These are phyloP conservation scores for Darevskia nairensis DNA, from an alignment of 2,797 vertebrate species.

Conservation along the genomic window DNA sequence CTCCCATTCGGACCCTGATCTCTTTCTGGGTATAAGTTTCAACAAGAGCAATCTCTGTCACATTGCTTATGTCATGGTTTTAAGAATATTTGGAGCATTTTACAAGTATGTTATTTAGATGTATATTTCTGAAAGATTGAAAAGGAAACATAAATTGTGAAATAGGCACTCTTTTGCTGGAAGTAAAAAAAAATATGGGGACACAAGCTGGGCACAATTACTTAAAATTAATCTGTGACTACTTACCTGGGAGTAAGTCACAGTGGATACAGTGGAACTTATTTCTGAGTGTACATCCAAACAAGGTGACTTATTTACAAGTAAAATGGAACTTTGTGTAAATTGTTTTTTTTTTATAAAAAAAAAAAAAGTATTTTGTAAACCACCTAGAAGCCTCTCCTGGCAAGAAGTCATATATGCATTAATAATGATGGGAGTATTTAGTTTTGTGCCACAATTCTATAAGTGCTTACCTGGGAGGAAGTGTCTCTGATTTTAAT, in stretches of 20 bases:
- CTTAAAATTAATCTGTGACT: not conserved
- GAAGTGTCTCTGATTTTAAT: not conserved
- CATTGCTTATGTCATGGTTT: not conserved
- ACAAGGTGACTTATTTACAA: not conserved
- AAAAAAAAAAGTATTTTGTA: no score
- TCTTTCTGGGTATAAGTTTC: not conserved
- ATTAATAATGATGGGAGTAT: not conserved
- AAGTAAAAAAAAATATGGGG: not conserved
- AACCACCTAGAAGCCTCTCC: no score
- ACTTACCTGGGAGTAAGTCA: not conserved
- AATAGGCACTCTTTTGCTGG: not conserved
- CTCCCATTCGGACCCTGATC: conserved; percentile 44
- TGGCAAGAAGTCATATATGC: no score
- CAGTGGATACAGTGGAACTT: not conserved
- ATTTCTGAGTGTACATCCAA: not conserved
- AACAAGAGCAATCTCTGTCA: not conserved
- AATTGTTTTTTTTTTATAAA: no score
- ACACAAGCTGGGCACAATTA: not conserved
- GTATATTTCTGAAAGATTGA: not conserved
- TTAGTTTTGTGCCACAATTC: not conserved
- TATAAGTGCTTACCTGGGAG: not conserved
- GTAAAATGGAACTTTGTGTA: not conserved
- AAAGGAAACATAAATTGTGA: rapidly evolving
- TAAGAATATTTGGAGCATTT: not conserved
- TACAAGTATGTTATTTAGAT: not conserved